Base-by-base conservation (phyloP, 2,113 vertebrate genomes). In the Noturus placidus region DNA sequence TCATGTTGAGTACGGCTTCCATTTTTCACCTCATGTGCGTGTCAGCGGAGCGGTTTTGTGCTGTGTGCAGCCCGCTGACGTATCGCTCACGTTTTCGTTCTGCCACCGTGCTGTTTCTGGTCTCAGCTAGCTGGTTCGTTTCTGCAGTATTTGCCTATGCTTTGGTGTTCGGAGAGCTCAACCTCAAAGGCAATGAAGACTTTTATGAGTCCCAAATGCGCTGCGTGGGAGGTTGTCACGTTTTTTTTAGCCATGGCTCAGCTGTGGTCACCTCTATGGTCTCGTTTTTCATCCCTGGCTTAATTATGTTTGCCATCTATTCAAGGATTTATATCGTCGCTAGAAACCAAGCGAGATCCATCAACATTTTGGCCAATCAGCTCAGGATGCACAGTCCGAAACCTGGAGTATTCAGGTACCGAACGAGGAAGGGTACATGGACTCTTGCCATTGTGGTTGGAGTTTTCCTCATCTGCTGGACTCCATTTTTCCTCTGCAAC, bases 11-110 rank as follows among this genome's bases (percentile, higher is more conserved):
- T 79, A 90, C 89, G 1, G 61, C 89, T 4, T 92, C 90, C 4
- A 90, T 92, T 65, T 88, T 88, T 20, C 88, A 87, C 61, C 78
- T 92, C 14, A 87, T 72, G 74, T 89, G 87, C n/a, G 90, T 92
- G 50, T 89, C 91, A 5, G 67, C 88, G 0, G 91, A 92, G 14
- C 86, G 90, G 9, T 91, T 85, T 54, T 86, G 82, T 1, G 89
- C 91, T 1, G 88, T 92, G 56, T 91, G 91, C 63, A 3, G 87
- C 77, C 89, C 89, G 4, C 77, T 90, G n/a, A 90, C 65, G 0
- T 90, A 90, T 50, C 84, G 50, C 25, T 74, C 69, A 2, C 70
- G 63, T 14, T 59, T 92, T 0, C 67, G 88, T 27, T 74, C 87
- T 22, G 59, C 9, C 30, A 90, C 57, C 20, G 89, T 91, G 74